Percentiles rank a stretch among this genome's conserved stretches.
phyloP scores from a whole-genome alignment of 2,797 vertebrate genomes.

The Eleutherodactylus coqui region DNA sequence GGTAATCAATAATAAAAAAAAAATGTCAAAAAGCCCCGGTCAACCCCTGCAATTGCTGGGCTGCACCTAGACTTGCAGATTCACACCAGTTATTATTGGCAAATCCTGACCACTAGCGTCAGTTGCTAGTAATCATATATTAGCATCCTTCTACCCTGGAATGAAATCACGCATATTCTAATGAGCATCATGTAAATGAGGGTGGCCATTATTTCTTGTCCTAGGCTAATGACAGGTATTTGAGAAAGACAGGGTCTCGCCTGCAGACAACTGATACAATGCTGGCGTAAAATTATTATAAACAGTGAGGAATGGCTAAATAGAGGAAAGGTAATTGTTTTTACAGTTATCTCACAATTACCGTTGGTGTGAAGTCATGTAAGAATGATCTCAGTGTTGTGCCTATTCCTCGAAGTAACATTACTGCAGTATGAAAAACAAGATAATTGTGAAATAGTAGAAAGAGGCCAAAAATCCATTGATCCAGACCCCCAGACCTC shows the following conservation, averaged over 20 bases:
- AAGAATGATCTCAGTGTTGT: background rate
- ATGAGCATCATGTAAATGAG: background rate
- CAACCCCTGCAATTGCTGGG: too few relatives aligned
- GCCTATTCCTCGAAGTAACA: background rate
- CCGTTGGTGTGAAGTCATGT: conserved; percentile 34
- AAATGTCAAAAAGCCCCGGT: too few relatives aligned
- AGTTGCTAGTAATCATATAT: too few relatives aligned
- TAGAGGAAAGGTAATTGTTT: conserved; percentile 47
- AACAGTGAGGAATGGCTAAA: conserved; percentile 16
- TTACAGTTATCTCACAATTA: conserved; percentile 55
- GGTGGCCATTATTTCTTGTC: background rate
- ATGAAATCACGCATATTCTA: background rate
- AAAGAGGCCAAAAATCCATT: background rate
- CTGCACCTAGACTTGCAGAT: too few relatives aligned
- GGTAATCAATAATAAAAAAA: too few relatives aligned
- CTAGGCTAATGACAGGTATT: background rate
- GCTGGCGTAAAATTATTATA: conserved; percentile 30
- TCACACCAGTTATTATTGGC: too few relatives aligned
- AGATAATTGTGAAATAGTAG: background rate
- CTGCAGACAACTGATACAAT: conserved; percentile 40
- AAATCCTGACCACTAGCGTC: too few relatives aligned
- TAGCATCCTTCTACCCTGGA: too few relatives aligned
- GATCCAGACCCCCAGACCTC: background rate
- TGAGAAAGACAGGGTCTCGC: conserved; percentile 5
- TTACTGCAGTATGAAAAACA: background rate